phyloP scores from a whole-genome alignment of 2,113 vertebrate species.

The Theropithecus gelada region DNA sequence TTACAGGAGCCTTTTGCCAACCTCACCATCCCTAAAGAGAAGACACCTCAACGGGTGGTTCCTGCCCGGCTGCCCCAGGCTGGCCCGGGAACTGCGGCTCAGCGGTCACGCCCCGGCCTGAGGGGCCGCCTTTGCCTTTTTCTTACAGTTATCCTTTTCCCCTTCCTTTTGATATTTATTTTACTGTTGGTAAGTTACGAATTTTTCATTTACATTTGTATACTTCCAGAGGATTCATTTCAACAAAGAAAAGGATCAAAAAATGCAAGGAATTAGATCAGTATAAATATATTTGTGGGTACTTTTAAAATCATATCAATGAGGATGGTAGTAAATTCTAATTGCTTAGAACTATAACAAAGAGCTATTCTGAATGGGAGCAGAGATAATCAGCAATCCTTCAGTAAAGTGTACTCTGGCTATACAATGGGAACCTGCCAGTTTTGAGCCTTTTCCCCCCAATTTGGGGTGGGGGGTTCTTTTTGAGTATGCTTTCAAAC shows the following conservation, averaged over 20 bases:
- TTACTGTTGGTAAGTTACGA: constrained; percentile 4
- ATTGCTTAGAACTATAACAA: neutral
- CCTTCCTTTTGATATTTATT: neutral
- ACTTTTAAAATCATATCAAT: neutral
- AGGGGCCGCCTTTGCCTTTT: too few species aligned
- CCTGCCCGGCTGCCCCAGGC: too few species aligned
- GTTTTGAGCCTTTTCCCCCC: neutral
- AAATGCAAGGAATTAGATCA: neutral
- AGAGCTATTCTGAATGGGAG: neutral
- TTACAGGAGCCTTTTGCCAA: constrained; percentile 70
- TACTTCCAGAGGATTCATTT: constrained; percentile 25
- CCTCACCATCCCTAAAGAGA: constrained; percentile 84
- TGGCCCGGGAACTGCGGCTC: too few species aligned
- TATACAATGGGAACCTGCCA: neutral
- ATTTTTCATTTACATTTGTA: constrained; percentile 51
- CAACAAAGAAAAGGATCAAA: neutral
- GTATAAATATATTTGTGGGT: neutral
- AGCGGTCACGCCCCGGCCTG: too few species aligned
- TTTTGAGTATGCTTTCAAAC: neutral
- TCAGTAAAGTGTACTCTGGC: constrained; percentile 1
- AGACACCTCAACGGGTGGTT: constrained; percentile 59
- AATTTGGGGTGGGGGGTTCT: too few species aligned
- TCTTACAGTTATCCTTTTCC: neutral
- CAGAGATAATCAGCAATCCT: neutral
- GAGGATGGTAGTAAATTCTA: neutral